Percentiles rank a stretch among this genome's conserved stretches.
Conservation (phyloP, 2,797 vertebrate genomes). For the Syndactyla subalaris region DNA sequence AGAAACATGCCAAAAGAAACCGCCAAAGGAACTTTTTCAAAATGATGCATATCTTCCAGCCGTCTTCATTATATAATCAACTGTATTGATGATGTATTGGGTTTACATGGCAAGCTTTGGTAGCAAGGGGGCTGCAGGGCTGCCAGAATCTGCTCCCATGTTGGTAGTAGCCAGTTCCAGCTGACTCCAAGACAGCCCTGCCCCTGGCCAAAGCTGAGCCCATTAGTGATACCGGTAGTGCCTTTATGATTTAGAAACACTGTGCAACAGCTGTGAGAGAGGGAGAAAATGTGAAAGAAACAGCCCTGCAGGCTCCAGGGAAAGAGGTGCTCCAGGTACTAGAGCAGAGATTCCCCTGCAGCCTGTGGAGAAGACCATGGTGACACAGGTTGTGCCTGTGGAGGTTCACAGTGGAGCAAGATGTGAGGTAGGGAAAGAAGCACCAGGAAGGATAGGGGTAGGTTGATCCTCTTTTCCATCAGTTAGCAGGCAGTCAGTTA, state of each 20-base stretch:
- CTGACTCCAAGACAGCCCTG: accelerated
- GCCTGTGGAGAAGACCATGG: neutral
- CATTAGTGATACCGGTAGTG: accelerated
- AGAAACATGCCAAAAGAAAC: neutral
- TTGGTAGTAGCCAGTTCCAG: neutral
- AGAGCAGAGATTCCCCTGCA: neutral
- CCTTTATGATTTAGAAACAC: neutral
- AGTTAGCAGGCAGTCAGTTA: neutral
- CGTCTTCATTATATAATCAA: neutral
- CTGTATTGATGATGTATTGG: neutral
- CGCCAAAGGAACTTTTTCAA: neutral
- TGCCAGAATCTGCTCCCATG: neutral
- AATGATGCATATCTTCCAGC: accelerated
- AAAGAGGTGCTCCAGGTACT: neutral
- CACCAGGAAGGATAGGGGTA: neutral
- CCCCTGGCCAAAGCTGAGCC: accelerated
- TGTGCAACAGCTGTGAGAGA: neutral
- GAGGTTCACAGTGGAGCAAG: neutral
- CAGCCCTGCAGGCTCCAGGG: neutral
- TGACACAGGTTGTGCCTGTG: accelerated
- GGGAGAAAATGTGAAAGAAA: neutral
- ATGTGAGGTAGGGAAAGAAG: neutral
- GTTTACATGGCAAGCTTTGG: neutral
- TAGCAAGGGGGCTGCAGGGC: neutral
- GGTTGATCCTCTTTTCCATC: neutral